Evolutionary conservation across 2,888 invertebrate species (phyloP), one percentile per base, ranked within the genome.

Genomic region (Phyllotreta cruciferae): DNA sequence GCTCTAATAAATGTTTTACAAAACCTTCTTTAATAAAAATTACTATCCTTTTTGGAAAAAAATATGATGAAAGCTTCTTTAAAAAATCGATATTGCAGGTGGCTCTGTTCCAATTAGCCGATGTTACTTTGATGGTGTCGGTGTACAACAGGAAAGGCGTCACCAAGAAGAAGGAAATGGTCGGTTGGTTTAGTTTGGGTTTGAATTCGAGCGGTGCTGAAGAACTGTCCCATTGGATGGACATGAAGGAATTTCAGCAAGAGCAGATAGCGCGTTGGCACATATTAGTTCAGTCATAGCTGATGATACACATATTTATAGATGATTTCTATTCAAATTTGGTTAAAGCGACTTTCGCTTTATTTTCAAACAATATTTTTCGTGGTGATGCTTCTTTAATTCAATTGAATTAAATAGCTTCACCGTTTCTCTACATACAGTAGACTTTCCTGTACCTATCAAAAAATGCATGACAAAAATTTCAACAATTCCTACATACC

Each of bases 181-280:
- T 97, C 71, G 97, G 97, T 65, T 97, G 97, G 96, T 94, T 97
- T 83, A 92, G 95, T 66, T 82, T 97, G 62, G 97, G 97, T 5
- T 85, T 93, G 79, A 95, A 93, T 83, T 91, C 94, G 72, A 94
- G 95, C 60, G 95, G 96, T 14, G 90, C 94, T 57, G 96, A 96
- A 78, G 95, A 96, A 81, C 85, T 91, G 60, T 88, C 92, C 14
- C 96, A 97, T 80, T 97, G 96, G 96, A 90, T 90, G 80, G 96
- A 96, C 76, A 92, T 96, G 87, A 88, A 94, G 71, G 93, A 94
- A 77, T 87, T 90, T 36, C 92, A 91, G 71, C 93, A 94, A 35
- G 93, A 94, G 76, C 93, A 96, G 83, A 90, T 96, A 64, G 93
- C 94, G 78, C 90, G 95, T 58, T 97, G 96, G 97, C 96, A 97